Evolutionary conservation across 2,797 vertebrate species (phyloP), one percentile per base, ranked within the genome.

Genomic region (Melanotaenia trifasciata): DNA sequence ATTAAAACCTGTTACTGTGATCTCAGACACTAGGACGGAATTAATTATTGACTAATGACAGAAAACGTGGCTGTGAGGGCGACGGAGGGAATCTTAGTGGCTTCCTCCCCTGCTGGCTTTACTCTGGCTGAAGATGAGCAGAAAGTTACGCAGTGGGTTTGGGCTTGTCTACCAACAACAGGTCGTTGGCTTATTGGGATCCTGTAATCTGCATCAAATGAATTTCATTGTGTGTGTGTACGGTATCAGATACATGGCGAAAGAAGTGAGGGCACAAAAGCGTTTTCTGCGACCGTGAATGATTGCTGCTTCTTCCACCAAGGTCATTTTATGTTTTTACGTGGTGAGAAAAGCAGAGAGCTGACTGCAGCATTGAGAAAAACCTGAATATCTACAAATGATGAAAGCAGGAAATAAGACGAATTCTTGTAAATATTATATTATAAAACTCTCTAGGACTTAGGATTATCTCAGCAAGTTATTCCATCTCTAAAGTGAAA

Each of bases 1-100:
- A 93, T 94, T 90, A 93, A 94, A 95, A 95, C 94, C 94, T 95
- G 94, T 94, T 94, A 95, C 94, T 94, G 94, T 93, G 92, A 93
- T 93, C 89, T 92, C 91, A 92, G 88, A 93, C 92, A 90, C 92
- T 88, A 84, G 91, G 90, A 91, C 64, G 57, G 90, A 94, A 92
- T 93, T 90, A 90, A 94, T 93, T 93, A 93, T 94, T 94, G 92
- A 94, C 91, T 94, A 94, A 92, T 89, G 92, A 94, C 91, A 92
- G 90, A 86, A 90, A 92, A 89, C 81, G 88, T 89, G 87, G 84
- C 92, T 87, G 90, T 77, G 79, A 92, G 84, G 84, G 88, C 13
- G 59, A 91, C 53, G 64, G 80, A 82, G 85, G 80, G 78, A 57
- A 72, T 84, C 82, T 89, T 67, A 59, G 72, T 69, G 74, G 80